phyloP scores from a whole-genome alignment of 2,797 vertebrate genomes.

The Gymnothorax javanicus region DNA sequence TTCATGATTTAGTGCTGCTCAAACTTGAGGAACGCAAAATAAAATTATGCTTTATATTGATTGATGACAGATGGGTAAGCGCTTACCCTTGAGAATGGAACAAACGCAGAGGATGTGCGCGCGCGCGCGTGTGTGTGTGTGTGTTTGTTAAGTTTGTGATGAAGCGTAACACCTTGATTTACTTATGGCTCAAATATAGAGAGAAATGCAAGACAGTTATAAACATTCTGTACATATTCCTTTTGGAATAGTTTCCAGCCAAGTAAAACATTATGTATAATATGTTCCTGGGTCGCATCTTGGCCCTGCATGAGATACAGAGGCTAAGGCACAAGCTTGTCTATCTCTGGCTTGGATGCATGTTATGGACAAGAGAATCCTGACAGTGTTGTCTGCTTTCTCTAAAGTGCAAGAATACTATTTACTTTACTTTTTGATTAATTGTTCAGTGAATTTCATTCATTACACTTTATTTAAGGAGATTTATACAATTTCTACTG shows the following conservation, averaged over 20 bases:
- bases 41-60: not conserved
- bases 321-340: not conserved
- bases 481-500: not conserved
- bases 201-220: not conserved
- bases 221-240: not conserved
- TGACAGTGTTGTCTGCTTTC: not conserved
- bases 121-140: not conserved
- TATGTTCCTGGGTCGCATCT: not conserved
- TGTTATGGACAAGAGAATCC: not conserved
- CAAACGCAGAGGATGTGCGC: not conserved
- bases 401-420: not conserved
- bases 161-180: not conserved
- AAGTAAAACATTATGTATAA: not conserved
- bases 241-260: not conserved
- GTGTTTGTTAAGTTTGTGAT: not conserved
- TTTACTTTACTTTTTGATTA: conserved; percentile 10
- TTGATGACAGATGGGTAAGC: not conserved
- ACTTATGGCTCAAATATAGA: not conserved
- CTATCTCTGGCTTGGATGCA: not conserved
- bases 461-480: not conserved
- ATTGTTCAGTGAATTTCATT: not conserved
- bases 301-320: not conserved
- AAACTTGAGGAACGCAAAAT: not conserved
- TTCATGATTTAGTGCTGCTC: conserved; percentile 12
- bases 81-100: not conserved